Conservation (phyloP, 2,888 invertebrate genomes). For the Pammene aurita region DNA sequence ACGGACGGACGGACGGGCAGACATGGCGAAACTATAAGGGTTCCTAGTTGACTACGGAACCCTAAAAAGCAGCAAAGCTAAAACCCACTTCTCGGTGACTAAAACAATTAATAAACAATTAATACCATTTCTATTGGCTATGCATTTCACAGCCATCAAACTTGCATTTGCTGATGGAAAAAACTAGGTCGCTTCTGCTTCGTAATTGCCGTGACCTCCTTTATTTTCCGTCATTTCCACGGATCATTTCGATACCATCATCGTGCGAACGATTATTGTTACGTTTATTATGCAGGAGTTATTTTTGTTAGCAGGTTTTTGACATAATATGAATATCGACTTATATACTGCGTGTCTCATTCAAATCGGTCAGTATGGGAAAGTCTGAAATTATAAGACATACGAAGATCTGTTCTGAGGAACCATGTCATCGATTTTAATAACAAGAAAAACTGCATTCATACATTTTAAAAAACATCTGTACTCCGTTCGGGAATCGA, state of each 20-base stretch:
- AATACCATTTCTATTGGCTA: constrained; percentile 2
- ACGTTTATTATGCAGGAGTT: constrained; percentile 31
- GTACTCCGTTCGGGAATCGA: too few relatives aligned
- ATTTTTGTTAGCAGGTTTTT: constrained; percentile 5
- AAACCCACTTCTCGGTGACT: neutral
- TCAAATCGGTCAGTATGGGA: too few relatives aligned
- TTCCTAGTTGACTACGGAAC: too few relatives aligned
- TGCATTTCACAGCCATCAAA: constrained; percentile 17
- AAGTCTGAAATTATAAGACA: too few relatives aligned
- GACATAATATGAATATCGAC: neutral
- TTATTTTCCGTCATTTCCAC: constrained; percentile 23
- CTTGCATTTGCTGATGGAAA: constrained; percentile 31
- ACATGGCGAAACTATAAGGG: too few relatives aligned
- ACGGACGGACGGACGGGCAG: too few relatives aligned
- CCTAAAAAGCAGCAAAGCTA: too few relatives aligned
- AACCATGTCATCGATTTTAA: too few relatives aligned
- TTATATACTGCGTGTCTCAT: too few relatives aligned
- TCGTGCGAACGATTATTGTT: constrained; percentile 36
- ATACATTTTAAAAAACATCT: too few relatives aligned
- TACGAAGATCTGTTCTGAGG: too few relatives aligned
- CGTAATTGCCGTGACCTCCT: constrained; percentile 35
- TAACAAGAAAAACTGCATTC: too few relatives aligned
- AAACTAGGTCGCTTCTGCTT: constrained; percentile 15
- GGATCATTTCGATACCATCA: constrained; percentile 22
- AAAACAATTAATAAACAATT: constrained; percentile 4